Base-by-base conservation (phyloP, 2,888 invertebrate species). In the Cataglyphis albicans region DNA sequence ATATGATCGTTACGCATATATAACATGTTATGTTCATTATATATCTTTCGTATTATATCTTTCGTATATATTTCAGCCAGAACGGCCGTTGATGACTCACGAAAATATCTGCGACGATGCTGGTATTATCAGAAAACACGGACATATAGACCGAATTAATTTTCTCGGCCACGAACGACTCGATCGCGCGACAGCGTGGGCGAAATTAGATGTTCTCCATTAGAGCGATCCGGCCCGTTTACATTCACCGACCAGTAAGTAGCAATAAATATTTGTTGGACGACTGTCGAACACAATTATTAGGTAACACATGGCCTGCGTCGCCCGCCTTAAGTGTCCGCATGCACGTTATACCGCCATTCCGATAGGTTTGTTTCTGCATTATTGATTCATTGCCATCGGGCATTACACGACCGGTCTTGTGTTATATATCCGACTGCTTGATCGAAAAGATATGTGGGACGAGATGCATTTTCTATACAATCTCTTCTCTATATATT, bases 321-420 rank as follows among this genome's bases (percentile, higher is more conserved):
- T 87, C 83, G 84, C 73, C 81, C 83, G 55, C 75, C 83, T 86
- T 88, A 91, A 92, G 87, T 91, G 84, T 90, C 82, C 73, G 67
- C 76, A 73, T 70, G 89, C 92, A 91, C 91, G 92, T 90, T 90
- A 92, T 87, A 81, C 75, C 81, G 72, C 90, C 89, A 88, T 90
- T 86, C 82, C 74, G 84, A 44, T n/a, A 84, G n/a, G 74, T 85
- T 86, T 82, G 68, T 48, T 76, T 57, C 83, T 88, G 87, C 89
- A 90, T 91, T 88, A 90, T 91, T 89, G 88, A 91, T 90, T 88
- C 82, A 81, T 86, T 38, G 78, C 41, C 52, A 0, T 41, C 63
- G 25, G 61, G 32, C 48, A 83, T 86, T 73, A 68, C 61, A 61
- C 55, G n/a, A 83, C 57, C 68, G 29, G 1, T 59, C 44, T 38